Percentiles rank a stretch among this genome's conserved stretches.
phyloP scores from a whole-genome alignment of 1,140 invertebrate species.

The Temnothorax nylanderi region DNA sequence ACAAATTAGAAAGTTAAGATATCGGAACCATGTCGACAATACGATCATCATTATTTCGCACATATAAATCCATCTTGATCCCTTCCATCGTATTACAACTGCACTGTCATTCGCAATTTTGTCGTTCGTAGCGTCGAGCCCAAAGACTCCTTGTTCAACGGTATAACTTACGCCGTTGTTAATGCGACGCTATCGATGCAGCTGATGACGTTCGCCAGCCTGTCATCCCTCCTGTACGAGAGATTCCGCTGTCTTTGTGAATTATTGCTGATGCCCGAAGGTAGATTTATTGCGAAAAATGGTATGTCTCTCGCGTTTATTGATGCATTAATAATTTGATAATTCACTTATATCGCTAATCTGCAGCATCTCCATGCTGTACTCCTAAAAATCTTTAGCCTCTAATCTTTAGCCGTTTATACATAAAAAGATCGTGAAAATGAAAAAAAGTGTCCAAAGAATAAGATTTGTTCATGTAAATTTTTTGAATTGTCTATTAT shows the following conservation, averaged over 20 bases:
- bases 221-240: conserved; percentile 62
- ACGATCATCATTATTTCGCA: not conserved
- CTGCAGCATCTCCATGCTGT: not conserved
- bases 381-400: not conserved
- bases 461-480: not conserved
- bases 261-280: conserved; percentile 49
- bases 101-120: not conserved
- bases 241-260: conserved; percentile 64
- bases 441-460: not conserved
- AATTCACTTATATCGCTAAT: not conserved
- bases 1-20: not conserved
- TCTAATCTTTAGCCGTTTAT: not conserved
- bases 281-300: conserved; percentile 51
- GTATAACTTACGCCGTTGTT: conserved; percentile 58
- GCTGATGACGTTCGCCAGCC: conserved; percentile 67
- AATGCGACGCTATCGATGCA: conserved; percentile 68
- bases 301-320: not conserved
- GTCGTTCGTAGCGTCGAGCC: conserved; percentile 56
- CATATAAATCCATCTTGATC: not conserved
- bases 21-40: not conserved
- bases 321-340: not conserved
- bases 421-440: not conserved
- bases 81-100: not conserved
- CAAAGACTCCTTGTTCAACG: conserved; percentile 55
- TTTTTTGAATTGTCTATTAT: not conserved